Percentiles rank a stretch among this genome's conserved stretches.
Evolutionary conservation across 2,113 vertebrate species (phyloP).

Genomic region (Vulpes vulpes): DNA sequence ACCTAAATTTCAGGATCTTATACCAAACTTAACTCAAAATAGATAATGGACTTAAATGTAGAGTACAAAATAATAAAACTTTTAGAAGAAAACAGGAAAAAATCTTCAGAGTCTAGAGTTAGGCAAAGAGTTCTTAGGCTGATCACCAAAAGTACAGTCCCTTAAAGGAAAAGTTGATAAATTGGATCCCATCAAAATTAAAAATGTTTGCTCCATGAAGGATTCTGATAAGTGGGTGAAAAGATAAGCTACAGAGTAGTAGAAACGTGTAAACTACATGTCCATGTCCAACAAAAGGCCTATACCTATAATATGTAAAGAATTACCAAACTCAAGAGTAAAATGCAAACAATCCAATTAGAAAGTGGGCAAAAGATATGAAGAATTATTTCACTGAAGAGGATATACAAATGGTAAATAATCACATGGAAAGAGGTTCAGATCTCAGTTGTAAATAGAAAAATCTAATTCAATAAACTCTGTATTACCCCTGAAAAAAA

Average conservation of each 20-base stretch:
- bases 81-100: not conserved
- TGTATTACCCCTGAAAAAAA: no score
- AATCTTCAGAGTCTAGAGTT: not conserved
- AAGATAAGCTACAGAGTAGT: not conserved
- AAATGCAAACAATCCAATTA: not conserved
- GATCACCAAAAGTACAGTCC: not conserved
- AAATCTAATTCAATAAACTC: no score
- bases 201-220: not conserved
- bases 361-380: not conserved
- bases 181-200: conserved; percentile 4
- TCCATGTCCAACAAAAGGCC: not conserved
- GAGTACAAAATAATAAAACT: conserved; percentile 45
- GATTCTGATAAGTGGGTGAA: not conserved
- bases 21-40: conserved; percentile 43
- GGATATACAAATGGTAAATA: not conserved
- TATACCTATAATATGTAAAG: not conserved
- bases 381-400: conserved; percentile 33
- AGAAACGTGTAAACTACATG: not conserved
- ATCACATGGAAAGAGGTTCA: not conserved
- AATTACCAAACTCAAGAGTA: not conserved
- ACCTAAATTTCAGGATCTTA: not conserved
- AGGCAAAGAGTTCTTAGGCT: not conserved
- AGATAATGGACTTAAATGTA: conserved; percentile 25
- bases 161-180: conserved; percentile 18
- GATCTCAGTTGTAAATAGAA: no score